Conservation (phyloP, 2,888 invertebrate genomes). For the Anoncus sp. region DNA sequence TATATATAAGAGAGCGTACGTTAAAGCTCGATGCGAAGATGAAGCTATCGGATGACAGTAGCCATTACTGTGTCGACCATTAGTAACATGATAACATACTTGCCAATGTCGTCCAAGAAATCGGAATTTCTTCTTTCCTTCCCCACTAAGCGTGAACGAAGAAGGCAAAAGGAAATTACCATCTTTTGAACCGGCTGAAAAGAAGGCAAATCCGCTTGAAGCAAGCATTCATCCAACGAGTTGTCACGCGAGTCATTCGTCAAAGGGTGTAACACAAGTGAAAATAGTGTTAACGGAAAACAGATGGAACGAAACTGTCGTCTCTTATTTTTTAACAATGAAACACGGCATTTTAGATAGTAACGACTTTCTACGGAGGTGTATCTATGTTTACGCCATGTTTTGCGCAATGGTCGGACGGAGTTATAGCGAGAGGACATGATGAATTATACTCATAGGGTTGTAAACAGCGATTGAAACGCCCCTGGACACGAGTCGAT, state of each 20-base stretch:
- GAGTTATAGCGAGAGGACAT: conserved; percentile 4
- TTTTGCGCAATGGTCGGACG: background rate
- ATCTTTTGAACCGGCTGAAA: conserved; percentile 19
- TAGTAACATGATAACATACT: conserved; percentile 75
- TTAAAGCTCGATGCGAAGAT: conserved; percentile 46
- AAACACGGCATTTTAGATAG: background rate
- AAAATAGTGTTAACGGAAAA: conserved; percentile 1
- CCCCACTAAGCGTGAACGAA: conserved; percentile 3
- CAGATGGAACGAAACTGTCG: background rate
- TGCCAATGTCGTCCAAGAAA: conserved; percentile 5
- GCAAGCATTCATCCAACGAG: background rate
- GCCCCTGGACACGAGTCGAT: conserved; percentile 13
- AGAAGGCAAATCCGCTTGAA: conserved; percentile 13
- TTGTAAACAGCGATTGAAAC: conserved; percentile 33
- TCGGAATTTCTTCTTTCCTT: conserved; percentile 31
- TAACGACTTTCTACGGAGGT: background rate
- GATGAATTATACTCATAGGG: conserved; percentile 31
- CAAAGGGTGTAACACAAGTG: conserved; percentile 1
- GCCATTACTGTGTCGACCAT: conserved; percentile 75
- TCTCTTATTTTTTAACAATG: too few species aligned
- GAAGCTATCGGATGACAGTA: conserved; percentile 74
- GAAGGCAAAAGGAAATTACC: conserved; percentile 35
- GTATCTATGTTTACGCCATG: background rate
- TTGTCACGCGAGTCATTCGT: conserved; percentile 11
- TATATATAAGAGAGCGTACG: conserved; percentile 13